phyloP scores from a whole-genome alignment of 1,140 invertebrate species.

The Parasteatoda tepidariorum region DNA sequence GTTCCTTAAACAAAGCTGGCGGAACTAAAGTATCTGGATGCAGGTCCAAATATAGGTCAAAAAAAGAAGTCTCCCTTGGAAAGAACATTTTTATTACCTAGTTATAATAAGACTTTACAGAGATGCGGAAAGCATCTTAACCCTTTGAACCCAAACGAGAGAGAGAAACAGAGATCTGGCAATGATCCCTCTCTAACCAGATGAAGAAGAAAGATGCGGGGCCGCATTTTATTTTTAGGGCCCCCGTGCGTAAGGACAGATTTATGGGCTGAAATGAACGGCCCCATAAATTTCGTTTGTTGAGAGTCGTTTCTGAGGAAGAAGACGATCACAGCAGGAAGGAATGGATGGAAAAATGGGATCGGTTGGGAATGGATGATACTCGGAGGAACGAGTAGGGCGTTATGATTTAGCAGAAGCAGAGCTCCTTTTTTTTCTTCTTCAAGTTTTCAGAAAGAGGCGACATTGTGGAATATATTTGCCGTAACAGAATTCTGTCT shows the following conservation, averaged over 20 bases:
- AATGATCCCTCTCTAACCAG: not conserved
- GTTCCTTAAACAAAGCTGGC: no score
- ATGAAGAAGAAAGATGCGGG: not conserved
- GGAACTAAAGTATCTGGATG: no score
- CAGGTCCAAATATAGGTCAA: not conserved
- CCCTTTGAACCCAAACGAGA: constrained; percentile 40
- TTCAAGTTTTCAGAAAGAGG: not conserved
- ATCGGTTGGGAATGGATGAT: constrained; percentile 2
- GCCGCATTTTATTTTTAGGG: constrained; percentile 52
- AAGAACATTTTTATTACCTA: not conserved
- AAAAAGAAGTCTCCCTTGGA: not conserved
- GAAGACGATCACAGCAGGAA: constrained; percentile 29
- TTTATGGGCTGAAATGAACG: constrained; percentile 48
- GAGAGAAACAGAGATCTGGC: constrained; percentile 9
- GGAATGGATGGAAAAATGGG: not conserved
- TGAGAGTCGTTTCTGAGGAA: constrained; percentile 5
- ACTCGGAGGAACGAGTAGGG: not conserved
- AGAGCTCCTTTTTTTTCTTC: not conserved
- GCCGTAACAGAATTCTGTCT: no score
- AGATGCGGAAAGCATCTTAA: constrained; percentile 11
- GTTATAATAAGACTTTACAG: not conserved
- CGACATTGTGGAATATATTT: not conserved
- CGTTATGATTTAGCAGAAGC: not conserved
- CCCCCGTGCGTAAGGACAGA: constrained; percentile 11
- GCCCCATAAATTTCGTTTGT: constrained; percentile 48